Conservation (phyloP, 1,140 invertebrate genomes). For the Mactra quadrangularis region DNA sequence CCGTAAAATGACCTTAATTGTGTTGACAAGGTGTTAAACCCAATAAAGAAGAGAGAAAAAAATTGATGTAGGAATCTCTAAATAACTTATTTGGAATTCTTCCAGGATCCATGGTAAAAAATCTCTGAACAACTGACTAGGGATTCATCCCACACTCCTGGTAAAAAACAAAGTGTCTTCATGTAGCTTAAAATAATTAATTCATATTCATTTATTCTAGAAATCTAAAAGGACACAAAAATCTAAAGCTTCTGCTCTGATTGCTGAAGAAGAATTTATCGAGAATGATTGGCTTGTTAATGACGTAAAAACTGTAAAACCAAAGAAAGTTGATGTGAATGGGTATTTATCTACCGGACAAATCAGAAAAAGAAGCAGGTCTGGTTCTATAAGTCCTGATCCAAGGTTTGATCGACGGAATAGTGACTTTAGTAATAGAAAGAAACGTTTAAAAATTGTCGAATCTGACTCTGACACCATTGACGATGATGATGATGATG, state of each 20-base stretch:
- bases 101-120: no score
- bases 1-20: no score
- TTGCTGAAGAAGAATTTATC: constrained; percentile 44
- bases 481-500: background rate
- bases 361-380: constrained; percentile 38
- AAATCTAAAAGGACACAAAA: background rate
- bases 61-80: no score
- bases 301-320: constrained; percentile 41
- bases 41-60: no score
- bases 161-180: no score
- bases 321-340: constrained; percentile 40
- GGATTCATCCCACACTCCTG: no score
- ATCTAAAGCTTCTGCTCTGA: constrained; percentile 11
- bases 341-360: constrained; percentile 30
- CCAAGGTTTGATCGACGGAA: background rate
- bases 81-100: no score
- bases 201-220: background rate
- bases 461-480: constrained; percentile 24
- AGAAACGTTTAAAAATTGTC: constrained; percentile 39
- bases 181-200: background rate
- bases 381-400: constrained; percentile 24
- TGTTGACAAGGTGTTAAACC: no score
- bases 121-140: no score
- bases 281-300: constrained; percentile 56
- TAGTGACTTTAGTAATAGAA: constrained; percentile 9